Base-by-base conservation (phyloP, 2,797 vertebrate genomes). In the Argentina silus region DNA sequence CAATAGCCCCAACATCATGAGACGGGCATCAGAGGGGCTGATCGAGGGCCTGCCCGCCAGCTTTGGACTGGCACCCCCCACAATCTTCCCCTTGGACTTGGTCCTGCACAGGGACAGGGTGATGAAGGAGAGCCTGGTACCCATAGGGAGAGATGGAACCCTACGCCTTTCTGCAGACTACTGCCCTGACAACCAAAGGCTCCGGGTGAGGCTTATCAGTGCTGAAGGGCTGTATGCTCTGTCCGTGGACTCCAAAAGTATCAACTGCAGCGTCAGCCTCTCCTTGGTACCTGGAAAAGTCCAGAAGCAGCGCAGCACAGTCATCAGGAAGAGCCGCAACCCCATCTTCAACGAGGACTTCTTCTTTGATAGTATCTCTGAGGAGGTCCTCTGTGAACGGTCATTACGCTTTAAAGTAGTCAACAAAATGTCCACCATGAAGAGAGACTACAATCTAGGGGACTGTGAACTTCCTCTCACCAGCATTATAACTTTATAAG, bases 271-370 rank as follows among this genome's bases (percentile, higher is more conserved):
- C 0, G 75, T 98, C 68, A 94, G 94, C 78, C 91, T 98, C 56
- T 91, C 93, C 1, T 91, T 98, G 57, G 75, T 92, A 79, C 92
- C 94, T 0, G 95, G 96, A 43, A 95, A 96, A 79, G 55, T 92
- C 27, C 95, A 96, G 88, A 96, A 94, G 83, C 96, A 95, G 68
- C 93, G 94, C 70, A 95, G 95, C 90, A 95, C 94, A 0, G 91
- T 96, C 68, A 95, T 98, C 76, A 92, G 94, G 81, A 95, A 93
- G 76, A 97, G 97, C 85, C 93, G 92, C 23, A 95, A 95, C 83
- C 96, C 96, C 0, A 95, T 95, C 78, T 95, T 97, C 74, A 97
- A 96, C 56, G 95, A 97, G 89, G 97, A 98, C 89, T 96, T 96
- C 83, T 96, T 96, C 90, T 96, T 97, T 64, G 95, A 97, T 2